Conservation (phyloP, 1,140 invertebrate species). For the Bombus superbus region DNA sequence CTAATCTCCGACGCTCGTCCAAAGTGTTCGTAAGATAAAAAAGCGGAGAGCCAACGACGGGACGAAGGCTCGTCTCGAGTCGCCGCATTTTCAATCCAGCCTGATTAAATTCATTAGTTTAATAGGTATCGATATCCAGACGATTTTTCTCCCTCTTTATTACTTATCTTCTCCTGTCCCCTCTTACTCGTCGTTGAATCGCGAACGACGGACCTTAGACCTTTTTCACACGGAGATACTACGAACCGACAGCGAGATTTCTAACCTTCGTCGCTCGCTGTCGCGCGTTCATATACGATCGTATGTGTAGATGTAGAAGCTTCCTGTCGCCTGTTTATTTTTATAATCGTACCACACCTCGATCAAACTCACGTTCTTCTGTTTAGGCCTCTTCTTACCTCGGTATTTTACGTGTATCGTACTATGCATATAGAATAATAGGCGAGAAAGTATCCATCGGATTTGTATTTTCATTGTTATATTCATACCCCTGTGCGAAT, state of each 20-base stretch:
- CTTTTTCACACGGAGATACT: background rate
- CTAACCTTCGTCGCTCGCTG: too few species aligned
- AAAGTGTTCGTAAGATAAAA: constrained; percentile 71
- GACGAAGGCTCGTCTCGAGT: constrained; percentile 69
- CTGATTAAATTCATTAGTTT: constrained; percentile 83
- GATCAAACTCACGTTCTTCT: too few species aligned
- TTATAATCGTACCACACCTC: background rate
- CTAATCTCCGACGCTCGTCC: constrained; percentile 83
- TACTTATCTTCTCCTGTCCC: background rate
- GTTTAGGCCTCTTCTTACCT: background rate
- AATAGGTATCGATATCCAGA: constrained; percentile 81
- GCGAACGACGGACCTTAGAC: background rate
- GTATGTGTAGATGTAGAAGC: too few species aligned
- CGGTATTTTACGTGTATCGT: background rate
- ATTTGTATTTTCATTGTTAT: background rate
- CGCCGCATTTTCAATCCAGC: constrained; percentile 80
- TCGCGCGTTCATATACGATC: too few species aligned
- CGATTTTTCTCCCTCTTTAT: constrained; percentile 65
- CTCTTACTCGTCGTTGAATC: constrained; percentile 14
- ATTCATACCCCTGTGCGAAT: too few species aligned
- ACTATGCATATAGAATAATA: too few species aligned
- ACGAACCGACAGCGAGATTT: too few species aligned
- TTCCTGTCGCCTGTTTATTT: background rate
- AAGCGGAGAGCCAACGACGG: constrained; percentile 51
- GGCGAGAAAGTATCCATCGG: background rate